Base-by-base conservation (phyloP, 2,888 invertebrate species). In the Meteorus colon region DNA sequence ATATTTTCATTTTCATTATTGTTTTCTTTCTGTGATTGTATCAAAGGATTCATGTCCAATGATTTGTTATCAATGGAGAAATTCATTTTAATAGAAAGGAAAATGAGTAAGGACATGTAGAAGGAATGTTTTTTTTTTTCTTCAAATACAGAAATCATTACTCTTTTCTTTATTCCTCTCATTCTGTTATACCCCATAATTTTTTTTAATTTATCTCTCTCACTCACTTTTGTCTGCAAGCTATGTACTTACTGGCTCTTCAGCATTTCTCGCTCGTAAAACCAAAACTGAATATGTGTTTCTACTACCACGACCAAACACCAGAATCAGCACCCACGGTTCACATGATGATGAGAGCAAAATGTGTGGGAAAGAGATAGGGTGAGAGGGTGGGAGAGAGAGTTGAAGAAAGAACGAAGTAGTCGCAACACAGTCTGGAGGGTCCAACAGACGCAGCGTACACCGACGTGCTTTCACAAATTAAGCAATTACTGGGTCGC, bases 401-500 rank as follows among this genome's bases (percentile, higher is more conserved):
- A 55, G 34, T 60, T n/a, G 14, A 41, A 41, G 41, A 24, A 24
- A 66, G 37, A 66, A 45, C 19, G n/a, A 24, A 55, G 51, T 55
- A 69, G 69, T 51, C 69, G 19, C 69, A 69, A 41, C 65, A 60
- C 24, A 51, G 41, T 73, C 48, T 68, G 27, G 27, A 55, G 59
- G 65, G 73, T 73, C 66, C 55, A 24, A 51, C 55, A 66, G 45
- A 62, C 45, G 19, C 51, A 63, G 41, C 41, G 31, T 31, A 68
- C 60, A 73, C 63, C 69, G 72, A 77, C 81, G 82, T 80, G 84
- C 84, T 86, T 86, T 84, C 84, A 85, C 87, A 88, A 88, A 88
- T 89, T 88, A 89, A 88, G 88, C 87, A 88, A 88, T 88, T 89
- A 88, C 86, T 81, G 75, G 81, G 81, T 79, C 81, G 82, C 83